A percentile compares a stretch with the other conserved stretches of the same genome.
phyloP scores from a whole-genome alignment of 2,888 invertebrate genomes.

The Sicus ferrugineus region DNA sequence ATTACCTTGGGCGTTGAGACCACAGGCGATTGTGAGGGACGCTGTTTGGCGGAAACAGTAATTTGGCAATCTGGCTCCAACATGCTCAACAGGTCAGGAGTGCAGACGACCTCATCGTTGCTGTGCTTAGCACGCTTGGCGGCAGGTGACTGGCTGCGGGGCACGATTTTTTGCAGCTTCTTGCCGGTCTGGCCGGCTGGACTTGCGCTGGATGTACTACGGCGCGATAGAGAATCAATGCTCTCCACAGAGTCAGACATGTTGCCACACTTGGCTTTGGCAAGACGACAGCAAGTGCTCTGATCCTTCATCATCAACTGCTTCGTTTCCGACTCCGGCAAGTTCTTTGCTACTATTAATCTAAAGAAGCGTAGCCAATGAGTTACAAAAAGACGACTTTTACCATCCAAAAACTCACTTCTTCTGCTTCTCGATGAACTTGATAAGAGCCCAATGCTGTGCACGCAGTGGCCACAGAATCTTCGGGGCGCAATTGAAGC shows the following conservation, averaged over 20 bases:
- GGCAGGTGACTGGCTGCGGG: constrained; percentile 37
- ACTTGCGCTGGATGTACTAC: constrained; percentile 48
- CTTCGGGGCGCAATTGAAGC: constrained; percentile 76
- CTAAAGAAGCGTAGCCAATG: constrained; percentile 46
- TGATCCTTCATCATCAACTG: constrained; percentile 53
- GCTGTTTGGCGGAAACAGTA: constrained; percentile 51
- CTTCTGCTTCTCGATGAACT: constrained; percentile 72
- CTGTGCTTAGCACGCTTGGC: constrained; percentile 53
- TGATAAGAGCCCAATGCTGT: constrained; percentile 76
- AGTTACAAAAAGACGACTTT: neutral
- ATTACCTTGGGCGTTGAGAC: constrained; percentile 47
- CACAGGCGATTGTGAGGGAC: constrained; percentile 43
- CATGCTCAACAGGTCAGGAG: constrained; percentile 68
- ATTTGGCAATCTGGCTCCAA: constrained; percentile 61
- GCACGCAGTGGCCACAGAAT: constrained; percentile 74
- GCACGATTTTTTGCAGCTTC: constrained; percentile 42
- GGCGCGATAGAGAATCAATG: constrained; percentile 54
- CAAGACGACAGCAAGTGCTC: constrained; percentile 58
- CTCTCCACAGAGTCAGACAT: constrained; percentile 58
- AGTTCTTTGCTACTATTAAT: constrained; percentile 47
- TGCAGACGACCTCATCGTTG: constrained; percentile 69
- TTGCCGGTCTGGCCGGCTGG: constrained; percentile 41
- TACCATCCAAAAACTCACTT: constrained; percentile 48
- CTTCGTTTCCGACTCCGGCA: constrained; percentile 53
- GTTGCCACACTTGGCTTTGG: constrained; percentile 53